Conservation (phyloP, 2,113 vertebrate species). For the Rhinopomastus cyanomelas region DNA sequence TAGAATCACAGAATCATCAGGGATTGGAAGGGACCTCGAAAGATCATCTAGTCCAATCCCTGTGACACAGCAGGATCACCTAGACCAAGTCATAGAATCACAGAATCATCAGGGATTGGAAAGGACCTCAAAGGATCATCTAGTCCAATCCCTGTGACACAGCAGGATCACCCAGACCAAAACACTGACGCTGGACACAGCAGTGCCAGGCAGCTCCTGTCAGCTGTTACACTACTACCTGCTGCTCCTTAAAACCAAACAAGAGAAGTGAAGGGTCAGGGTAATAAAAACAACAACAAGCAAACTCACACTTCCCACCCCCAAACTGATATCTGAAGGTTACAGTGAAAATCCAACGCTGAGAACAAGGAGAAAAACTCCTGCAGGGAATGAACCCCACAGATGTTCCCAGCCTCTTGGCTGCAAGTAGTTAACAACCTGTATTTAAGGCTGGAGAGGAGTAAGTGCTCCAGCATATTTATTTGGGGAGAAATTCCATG, state of each 20-base stretch:
- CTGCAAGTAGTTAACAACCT: constrained; percentile 48
- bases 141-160: too few species aligned
- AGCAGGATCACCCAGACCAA: too few species aligned
- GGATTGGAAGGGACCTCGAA: too few species aligned
- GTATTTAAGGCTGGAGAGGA: neutral
- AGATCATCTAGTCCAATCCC: too few species aligned
- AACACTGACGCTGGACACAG: neutral
- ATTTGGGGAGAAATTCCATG: constrained; percentile 32
- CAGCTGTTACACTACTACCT: constrained; percentile 22
- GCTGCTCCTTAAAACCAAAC: neutral
- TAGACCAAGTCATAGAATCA: too few species aligned
- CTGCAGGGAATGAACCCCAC: constrained; percentile 36
- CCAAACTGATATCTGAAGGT: neutral
- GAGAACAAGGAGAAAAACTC: constrained; percentile 28
- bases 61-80: too few species aligned
- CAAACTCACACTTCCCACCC: neutral
- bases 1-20: too few species aligned
- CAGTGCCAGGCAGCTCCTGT: neutral
- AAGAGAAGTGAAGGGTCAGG: neutral
- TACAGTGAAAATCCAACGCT: constrained; percentile 4
- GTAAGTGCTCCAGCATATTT: constrained; percentile 36
- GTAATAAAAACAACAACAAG: neutral
- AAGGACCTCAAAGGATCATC: too few species aligned
- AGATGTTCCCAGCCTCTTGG: constrained; percentile 51
- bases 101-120: too few species aligned